Evolutionary conservation across 2,797 vertebrate species (phyloP), one percentile per base, ranked within the genome.

Genomic region (Anas georgica): DNA sequence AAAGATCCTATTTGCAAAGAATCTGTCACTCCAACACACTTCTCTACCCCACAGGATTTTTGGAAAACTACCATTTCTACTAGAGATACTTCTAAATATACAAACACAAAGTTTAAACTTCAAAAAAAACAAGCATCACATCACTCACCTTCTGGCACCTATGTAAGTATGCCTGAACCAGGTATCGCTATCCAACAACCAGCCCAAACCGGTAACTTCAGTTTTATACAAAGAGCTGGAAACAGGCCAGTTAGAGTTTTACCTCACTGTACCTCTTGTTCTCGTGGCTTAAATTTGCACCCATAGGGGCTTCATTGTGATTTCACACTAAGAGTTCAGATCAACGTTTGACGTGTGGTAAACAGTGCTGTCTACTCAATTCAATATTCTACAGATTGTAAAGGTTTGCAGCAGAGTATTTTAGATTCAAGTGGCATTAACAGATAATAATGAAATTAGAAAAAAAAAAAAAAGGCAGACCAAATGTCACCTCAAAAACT

Each of bases 81-180:
- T 25, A 63, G 46, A 85, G 41, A 56, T 39, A 29, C 20, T 88
- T 90, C 68, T 64, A 59, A 88, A 88, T 0, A 76, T 25, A 55
- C 16, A 91, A 74, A 78, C 21, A 64, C 5, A 52, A 74, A 87
- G 22, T 12, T 75, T 75, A 56, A 92, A 85, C 37, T 87, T 81
- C 43, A 33, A 48, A 46, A 46, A 17, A 75, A 60, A 41, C 59
- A 78, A 52, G 46, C 18, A 33, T 14, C 72, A 35, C 33, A 62
- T 12, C 62, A 74, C 20, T 4, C 12, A 45, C 18, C 7, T 66
- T 37, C 26, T 1, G 1, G 41, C 12, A 83, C 12, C 41, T 67
- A 29, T 5, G 31, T 25, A 73, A 86, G 9, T 12, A 75, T 64
- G 37, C 18, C 45, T 78, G 50, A 77, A 75, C 18, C 22, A 54